Conservation (phyloP, 2,797 vertebrate species). For the Neosilurus hyrtlii region DNA sequence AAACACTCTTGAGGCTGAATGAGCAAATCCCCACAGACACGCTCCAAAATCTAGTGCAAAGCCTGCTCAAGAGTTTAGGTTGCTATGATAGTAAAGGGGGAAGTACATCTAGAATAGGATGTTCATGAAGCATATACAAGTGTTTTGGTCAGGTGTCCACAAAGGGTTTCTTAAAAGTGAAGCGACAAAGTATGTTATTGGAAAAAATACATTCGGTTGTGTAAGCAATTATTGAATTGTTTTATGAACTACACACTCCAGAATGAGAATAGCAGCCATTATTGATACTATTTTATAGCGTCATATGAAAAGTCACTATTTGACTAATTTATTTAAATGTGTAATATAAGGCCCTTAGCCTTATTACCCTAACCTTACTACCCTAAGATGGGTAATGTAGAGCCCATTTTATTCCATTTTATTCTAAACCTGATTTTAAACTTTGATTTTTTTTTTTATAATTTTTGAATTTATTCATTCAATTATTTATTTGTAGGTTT, state of each 20-base stretch:
- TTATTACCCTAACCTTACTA: background rate
- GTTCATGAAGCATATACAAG: background rate
- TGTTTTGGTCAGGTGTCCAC: background rate
- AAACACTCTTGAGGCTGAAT: background rate
- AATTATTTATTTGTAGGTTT: too few species aligned
- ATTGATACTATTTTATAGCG: background rate
- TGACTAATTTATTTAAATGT: background rate
- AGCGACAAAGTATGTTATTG: background rate
- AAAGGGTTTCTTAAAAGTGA: too few species aligned
- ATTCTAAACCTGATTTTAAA: background rate
- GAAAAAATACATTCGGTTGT: background rate
- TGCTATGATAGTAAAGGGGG: background rate
- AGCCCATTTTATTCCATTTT: background rate
- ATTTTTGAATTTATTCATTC: too few species aligned
- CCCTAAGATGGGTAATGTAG: background rate
- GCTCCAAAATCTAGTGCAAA: background rate
- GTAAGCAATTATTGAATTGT: background rate
- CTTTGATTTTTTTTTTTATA: too few species aligned
- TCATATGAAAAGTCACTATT: constrained; percentile 6
- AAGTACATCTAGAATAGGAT: background rate
- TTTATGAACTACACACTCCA: background rate
- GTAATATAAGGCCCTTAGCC: background rate
- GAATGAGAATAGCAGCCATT: background rate
- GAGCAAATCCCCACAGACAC: background rate
- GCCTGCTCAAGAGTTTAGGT: background rate